Base-by-base conservation (phyloP, 2,888 invertebrate species). In the Leptopilina myrica region DNA sequence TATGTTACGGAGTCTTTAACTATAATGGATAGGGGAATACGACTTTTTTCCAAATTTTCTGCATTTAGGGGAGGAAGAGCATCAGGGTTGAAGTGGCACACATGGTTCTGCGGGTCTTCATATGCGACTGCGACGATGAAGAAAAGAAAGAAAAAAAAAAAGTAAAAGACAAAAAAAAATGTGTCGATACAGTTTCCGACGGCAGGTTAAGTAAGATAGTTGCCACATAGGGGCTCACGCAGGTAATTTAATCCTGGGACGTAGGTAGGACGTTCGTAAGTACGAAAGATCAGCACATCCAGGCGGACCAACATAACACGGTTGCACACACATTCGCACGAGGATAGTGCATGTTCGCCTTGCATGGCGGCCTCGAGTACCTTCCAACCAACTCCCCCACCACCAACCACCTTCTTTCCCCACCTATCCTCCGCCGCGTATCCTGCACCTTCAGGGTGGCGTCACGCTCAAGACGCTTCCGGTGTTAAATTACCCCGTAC, bases 391-490 rank as follows among this genome's bases (percentile, higher is more conserved):
- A 80, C 81, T 65, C 26, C 76, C 40, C 78, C 66, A 66, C 66
- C 76, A 77, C n/a, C 84, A 81, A 77, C n/a, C 84, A 81, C 80
- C 81, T 83, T 82, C 78, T 49, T 69, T 82, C 85, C 84, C 86
- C 84, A 84, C 85, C 83, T 85, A 83, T 87, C 86, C 85, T 87
- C 88, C 86, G 85, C 86, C 82, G 88, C 88, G 89, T 90, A 89
- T 90, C 89, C 90, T 90, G 90, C 90, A 90, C 90, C 91, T 91
- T 91, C 91, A 90, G 91, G 91, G 91, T 91, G 91, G 91, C 91
- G 91, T 91, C 90, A 90, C 90, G 90, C 89, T 91, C 91, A 90
- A 91, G 91, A 90, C 91, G 91, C 91, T 91, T 91, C 91, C 91
- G 91, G 91, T 91, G 90, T 91, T 91, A 87, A 88, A 90, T 91